Evolutionary conservation across 2,113 vertebrate species (phyloP), one percentile per base, ranked within the genome.

Genomic region (Pterocles gutturalis): DNA sequence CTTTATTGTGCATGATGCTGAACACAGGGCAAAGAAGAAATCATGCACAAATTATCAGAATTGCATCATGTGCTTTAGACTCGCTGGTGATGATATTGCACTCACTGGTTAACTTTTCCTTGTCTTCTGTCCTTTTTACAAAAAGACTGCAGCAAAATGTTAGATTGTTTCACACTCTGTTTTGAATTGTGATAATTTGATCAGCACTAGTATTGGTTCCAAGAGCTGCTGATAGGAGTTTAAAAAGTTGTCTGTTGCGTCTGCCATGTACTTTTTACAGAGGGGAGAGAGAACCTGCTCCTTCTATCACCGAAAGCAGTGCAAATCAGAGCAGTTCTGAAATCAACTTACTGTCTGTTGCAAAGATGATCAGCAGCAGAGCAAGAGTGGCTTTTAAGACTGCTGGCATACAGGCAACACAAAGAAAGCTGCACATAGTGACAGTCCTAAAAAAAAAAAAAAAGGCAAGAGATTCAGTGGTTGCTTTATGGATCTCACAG

Each of bases 111-210:
- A 78, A 64, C 24, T 21, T 45, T 83, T 88, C 22, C 34, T 62
- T 38, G 33, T 45, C 38, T 69, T 82, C 36, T 69, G 24, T 18
- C 38, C 33, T 65, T 91, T 62, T 79, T 53, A 87, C 24, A 3
- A 81, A 58, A 79, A 64, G 46, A 45, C 36, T 24, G 6, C 62
- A 72, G 41, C 3, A 69, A 49, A 78, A 82, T 16, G 9, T 72
- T 95, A 53, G 57, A 41, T 11, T 64, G 48, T 31, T 88, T 76
- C 64, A 81, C 26, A 26, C n/a, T 54, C 41, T 65, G 28, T 75
- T 96, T 92, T 90, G 91, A 91, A 78, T 83, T 94, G 51, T 66
- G 21, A 87, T 45, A 86, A 84, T 85, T 20, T 91, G 71, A 66
- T 78, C 51, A 53, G 33, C 24, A 36, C 17, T 73, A 49, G 36